Evolutionary conservation across 2,888 invertebrate genomes (phyloP).

Genomic region (Scaptomyza cyrtandrae): DNA sequence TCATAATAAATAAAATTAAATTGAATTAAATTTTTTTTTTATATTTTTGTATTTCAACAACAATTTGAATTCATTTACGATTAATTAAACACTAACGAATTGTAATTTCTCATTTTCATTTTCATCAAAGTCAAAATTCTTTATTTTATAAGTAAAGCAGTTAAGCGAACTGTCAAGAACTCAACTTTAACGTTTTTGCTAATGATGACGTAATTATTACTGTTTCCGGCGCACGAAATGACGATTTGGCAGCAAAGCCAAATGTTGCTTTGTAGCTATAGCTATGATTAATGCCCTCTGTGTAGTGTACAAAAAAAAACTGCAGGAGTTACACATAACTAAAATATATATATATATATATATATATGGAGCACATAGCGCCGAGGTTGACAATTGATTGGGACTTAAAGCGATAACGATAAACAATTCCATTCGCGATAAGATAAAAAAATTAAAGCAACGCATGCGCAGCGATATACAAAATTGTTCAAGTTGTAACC

Average conservation of each 20-base stretch:
- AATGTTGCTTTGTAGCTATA: constrained; percentile 15
- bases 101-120: constrained; percentile 9
- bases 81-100: constrained; percentile 21
- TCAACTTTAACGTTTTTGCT: constrained; percentile 5
- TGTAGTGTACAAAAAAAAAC: not conserved
- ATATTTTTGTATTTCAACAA: not conserved
- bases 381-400: constrained; percentile 1
- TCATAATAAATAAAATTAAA: not conserved
- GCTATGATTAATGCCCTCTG: constrained; percentile 56
- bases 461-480: constrained; percentile 36
- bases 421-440: constrained; percentile 44
- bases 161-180: constrained; percentile 20
- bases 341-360: not conserved
- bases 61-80: constrained; percentile 15
- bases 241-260: constrained; percentile 29
- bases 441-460: constrained; percentile 44
- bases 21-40: not conserved
- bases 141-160: constrained; percentile 4
- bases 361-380: not conserved
- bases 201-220: constrained; percentile 45
- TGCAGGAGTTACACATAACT: constrained; percentile 5
- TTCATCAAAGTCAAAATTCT: constrained; percentile 15
- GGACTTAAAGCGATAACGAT: constrained; percentile 19
- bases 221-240: constrained; percentile 42
- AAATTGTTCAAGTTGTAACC: constrained; percentile 42